Base-by-base conservation (phyloP, 2,113 vertebrate genomes). In the Paradisaea rubra region DNA sequence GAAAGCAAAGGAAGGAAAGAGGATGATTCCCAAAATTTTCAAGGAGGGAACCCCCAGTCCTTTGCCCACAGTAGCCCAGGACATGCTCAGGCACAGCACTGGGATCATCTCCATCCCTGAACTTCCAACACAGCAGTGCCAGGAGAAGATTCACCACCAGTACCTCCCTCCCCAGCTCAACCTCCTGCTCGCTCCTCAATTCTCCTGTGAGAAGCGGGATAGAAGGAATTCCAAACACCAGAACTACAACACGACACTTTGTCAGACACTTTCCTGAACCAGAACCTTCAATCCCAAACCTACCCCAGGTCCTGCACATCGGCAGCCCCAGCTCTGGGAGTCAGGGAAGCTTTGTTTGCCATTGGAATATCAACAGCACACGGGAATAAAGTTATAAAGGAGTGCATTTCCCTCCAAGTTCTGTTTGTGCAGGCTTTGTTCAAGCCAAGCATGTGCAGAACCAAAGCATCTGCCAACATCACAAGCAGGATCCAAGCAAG, bases 401-500 rank as follows among this genome's bases (percentile, higher is more conserved):
- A 97, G 88, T 17, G 80, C 56, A 81, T 90, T 87, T 89, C 72
- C 94, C 80, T 59, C 25, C 12, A 91, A 87, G 54, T 44, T 86
- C n/a, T 72, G 63, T 79, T 95, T 97, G 87, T 95, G 86, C 66
- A 96, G 88, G 77, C 37, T 93, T 60, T 72, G 25, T 33, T 91
- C 73, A 93, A 92, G 91, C 89, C 94, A 85, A 78, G 66, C 87
- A 81, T 41, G 80, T 86, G 93, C 94, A 97, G 88, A 95, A 97
- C 85, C 90, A 96, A 94, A 96, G 81, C 94, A 94, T 96, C 76
- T 89, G 81, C 94, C 96, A 97, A 19, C 89, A 95, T 78, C 68
- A 17, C 60, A 90, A 82, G 69, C 25, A 90, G 41, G 81, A 92
- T 92, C 93, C 71, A 93, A 88, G 57, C 70, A 65, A 94, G 93